phyloP scores from a whole-genome alignment of 2,797 vertebrate genomes.

The Anabacerthia variegaticeps region DNA sequence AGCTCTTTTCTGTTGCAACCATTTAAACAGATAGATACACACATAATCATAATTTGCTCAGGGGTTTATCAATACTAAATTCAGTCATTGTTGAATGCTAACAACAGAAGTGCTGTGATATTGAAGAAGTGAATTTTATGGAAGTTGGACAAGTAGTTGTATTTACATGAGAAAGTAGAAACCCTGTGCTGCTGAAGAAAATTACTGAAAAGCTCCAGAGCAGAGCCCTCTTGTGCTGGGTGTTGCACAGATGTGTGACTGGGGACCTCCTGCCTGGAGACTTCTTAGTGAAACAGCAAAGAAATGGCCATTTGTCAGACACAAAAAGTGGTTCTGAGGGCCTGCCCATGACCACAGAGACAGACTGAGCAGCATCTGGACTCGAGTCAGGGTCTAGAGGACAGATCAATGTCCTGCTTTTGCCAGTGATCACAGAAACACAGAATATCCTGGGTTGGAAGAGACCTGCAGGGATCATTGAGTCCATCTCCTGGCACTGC shows the following conservation, averaged over 20 bases:
- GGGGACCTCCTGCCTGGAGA: neutral
- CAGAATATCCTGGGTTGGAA: neutral
- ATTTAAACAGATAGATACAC: neutral
- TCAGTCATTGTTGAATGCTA: neutral
- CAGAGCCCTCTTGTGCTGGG: neutral
- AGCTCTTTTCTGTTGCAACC: neutral
- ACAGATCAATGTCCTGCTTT: neutral
- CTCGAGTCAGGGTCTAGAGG: neutral
- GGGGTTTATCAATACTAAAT: neutral
- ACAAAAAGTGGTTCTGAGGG: neutral
- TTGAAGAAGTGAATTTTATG: neutral
- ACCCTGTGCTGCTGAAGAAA: neutral
- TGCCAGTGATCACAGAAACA: neutral
- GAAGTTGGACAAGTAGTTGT: neutral
- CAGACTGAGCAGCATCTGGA: neutral
- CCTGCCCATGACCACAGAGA: neutral
- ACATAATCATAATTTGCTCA: neutral
- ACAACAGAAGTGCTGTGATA: neutral
- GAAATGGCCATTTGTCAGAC: neutral
- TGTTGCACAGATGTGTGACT: too few species aligned
- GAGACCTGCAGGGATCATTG: neutral
- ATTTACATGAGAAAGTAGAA: neutral
- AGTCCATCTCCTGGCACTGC: neutral
- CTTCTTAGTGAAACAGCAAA: neutral
- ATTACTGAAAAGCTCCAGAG: neutral